Base-by-base conservation (phyloP, 2,113 vertebrate species). In the Neolamprologus ventralis region DNA sequence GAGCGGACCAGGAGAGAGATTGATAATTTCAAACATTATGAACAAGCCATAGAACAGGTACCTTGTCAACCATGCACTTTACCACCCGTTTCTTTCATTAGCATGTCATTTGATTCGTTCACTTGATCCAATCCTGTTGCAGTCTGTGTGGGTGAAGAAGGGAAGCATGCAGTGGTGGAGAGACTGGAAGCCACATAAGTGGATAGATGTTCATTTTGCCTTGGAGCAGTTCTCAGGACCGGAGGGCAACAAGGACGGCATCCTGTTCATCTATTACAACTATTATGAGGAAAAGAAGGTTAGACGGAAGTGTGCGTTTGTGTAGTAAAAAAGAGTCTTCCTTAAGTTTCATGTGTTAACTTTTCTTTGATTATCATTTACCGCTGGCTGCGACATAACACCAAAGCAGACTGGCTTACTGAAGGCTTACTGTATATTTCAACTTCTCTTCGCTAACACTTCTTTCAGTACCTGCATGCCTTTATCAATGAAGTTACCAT, bases 81-180 rank as follows among this genome's bases (percentile, higher is more conserved):
- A 40, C 16, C 42, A 78, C 23, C 5, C 49, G 4, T 85, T 73
- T 8, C 14, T n/a, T 84, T 60, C 23, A 40, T 54, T 35, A 9
- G 26, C 35, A 14, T 9, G 9, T 80, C 28, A 9, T 33, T 68
- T 10, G 3, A n/a, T 1, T 33, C 9, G 4, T 47, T 58, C 40
- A 4, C 8, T 17, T n/a, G 63, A 23, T 14, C 6, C 2, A 26
- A 16, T 45, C 16, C 6, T 54, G 10, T 31, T 23, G n/a, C 88
- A 99, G 98, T 98, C 98, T 0, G 98, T 99, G 89, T 99, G 99
- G 99, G 97, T 99, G 88, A 99, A 99, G 96, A 99, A 98, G 1
- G 98, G 98, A 21, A 85, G 94, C 60, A 95, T 99, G 96, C 98
- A 99, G 88, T 99, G 99, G 99, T 99, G 98, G 98, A 97, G 98